Evolutionary conservation across 2,113 vertebrate genomes (phyloP).

Genomic region (Notechis scutatus): DNA sequence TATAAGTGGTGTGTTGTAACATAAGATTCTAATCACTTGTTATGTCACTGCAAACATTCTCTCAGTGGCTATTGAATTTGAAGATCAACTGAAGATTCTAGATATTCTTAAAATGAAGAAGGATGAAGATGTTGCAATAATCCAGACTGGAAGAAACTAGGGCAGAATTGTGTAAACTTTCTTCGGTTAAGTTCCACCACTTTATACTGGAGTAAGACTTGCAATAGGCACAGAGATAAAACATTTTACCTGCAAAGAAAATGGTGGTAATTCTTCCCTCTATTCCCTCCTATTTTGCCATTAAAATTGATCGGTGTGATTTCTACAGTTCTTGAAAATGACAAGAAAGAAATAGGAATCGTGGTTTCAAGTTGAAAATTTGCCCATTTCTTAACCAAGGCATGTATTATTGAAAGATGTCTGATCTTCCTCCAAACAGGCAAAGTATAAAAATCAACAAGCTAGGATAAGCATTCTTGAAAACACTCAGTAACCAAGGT

Average conservation of each 20-base stretch:
- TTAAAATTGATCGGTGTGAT: background rate
- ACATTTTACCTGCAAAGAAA: background rate
- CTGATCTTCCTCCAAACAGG: background rate
- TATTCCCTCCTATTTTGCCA: background rate
- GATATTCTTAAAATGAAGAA: background rate
- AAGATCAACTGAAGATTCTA: background rate
- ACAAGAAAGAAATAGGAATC: background rate
- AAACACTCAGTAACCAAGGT: background rate
- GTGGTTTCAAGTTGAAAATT: background rate
- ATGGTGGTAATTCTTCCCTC: background rate
- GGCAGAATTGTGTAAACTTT: background rate
- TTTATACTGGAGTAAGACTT: background rate
- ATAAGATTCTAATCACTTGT: background rate
- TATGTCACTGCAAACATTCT: background rate
- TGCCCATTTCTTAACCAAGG: background rate
- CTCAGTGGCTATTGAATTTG: background rate
- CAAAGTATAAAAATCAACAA: background rate
- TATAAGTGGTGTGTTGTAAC: background rate
- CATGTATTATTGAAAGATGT: too few relatives aligned
- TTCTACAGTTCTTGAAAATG: too few relatives aligned
- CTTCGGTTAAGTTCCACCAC: background rate
- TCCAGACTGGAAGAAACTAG: background rate
- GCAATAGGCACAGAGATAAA: background rate
- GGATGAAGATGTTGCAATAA: background rate
- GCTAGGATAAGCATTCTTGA: background rate